phyloP scores from a whole-genome alignment of 2,797 vertebrate genomes.

The Pristis pectinata region DNA sequence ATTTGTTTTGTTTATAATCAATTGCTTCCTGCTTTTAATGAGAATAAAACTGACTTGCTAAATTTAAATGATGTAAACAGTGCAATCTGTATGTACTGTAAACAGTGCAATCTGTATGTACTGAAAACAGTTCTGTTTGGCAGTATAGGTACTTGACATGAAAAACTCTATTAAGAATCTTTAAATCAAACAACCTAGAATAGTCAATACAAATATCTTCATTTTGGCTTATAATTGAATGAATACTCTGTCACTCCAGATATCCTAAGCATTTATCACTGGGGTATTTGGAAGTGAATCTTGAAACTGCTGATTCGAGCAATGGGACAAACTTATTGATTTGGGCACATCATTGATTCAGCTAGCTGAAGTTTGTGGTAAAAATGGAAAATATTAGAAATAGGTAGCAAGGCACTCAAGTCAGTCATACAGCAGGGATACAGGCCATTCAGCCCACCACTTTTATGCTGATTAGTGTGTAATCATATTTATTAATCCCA shows the following conservation, averaged over 20 bases:
- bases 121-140: not conserved
- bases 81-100: not conserved
- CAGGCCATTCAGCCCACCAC: no score
- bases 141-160: not conserved
- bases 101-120: not conserved
- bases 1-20: no score
- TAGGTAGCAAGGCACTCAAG: no score
- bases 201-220: not conserved
- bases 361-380: no score
- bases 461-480: no score
- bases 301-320: not conserved
- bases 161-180: not conserved
- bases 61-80: not conserved
- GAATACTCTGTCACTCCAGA: not conserved
- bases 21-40: not conserved
- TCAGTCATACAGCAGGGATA: no score
- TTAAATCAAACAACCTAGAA: not conserved
- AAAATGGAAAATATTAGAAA: no score
- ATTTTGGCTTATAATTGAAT: not conserved
- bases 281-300: not conserved
- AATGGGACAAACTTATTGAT: not conserved
- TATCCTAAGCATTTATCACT: not conserved
- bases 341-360: no score
- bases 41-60: not conserved
- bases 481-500: no score